Evolutionary conservation across 2,888 invertebrate genomes (phyloP), one percentile per base, ranked within the genome.

Genomic region (Isotomurus palustris): DNA sequence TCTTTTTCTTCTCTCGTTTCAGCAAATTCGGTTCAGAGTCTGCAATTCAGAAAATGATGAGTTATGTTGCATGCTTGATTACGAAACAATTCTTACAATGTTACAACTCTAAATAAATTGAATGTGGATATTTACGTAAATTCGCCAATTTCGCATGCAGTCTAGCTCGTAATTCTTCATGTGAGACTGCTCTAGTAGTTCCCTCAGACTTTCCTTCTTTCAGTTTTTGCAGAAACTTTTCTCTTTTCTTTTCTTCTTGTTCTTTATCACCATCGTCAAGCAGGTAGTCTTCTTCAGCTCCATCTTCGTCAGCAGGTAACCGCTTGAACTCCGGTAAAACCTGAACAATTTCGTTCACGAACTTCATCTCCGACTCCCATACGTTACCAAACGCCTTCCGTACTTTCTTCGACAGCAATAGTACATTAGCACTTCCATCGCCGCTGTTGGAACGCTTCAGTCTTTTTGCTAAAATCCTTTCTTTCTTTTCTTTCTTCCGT

Each of bases 101-200:
- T 32, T 12, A 32, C 32, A 12, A 12, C 32, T n/a, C 8, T 12
- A 22, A 17, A 49, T 8, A 19, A 19, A 49, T 35, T 49, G 28
- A 17, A 50, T 12, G 19, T 50, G n/a, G 22, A 6, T 3, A 36
- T 53, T 58, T 21, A 66, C 68, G 56, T 48, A 62, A 43, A 32
- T 41, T 51, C 21, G 56, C 64, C 24, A 68, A 51, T 53, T 64
- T 68, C n/a, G 51, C 51, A 21, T 59, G 56, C 10, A 66, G 50
- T 45, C 66, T 53, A 21, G 58, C 64, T 40, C 48, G 62, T 32
- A 68, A 45, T 44, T 68, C 64, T 43, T 61, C 63, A 45, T 62
- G 56, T 3, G 53, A 38, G 4, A 48, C 48, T 2, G 62, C 53
- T 44, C 58, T 52, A 10, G 25, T 24, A 19, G 49, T 3, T 14